Percentiles rank a stretch among this genome's conserved stretches.
Evolutionary conservation across 2,888 invertebrate genomes (phyloP).

Genomic region (Meteorus colon): DNA sequence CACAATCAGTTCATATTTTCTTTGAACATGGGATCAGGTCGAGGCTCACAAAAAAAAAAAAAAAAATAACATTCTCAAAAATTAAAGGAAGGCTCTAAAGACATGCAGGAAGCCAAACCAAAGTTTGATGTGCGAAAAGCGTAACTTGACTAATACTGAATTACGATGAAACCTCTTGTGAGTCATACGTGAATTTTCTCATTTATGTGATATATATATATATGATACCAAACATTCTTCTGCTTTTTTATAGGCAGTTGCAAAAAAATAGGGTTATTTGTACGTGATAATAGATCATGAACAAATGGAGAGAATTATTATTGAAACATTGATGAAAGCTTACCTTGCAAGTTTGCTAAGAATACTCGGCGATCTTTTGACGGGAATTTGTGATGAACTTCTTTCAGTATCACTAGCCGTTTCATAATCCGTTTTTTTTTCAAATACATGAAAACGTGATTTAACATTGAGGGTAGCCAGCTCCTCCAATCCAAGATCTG

Average conservation of each 20-base stretch:
- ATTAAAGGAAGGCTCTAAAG: too few species aligned
- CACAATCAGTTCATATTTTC: too few species aligned
- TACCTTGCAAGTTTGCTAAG: conserved; percentile 87
- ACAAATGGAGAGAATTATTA: background rate
- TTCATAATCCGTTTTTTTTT: conserved; percentile 75
- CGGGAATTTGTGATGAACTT: conserved; percentile 75
- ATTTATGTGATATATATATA: background rate
- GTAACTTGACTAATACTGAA: too few species aligned
- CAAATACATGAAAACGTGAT: conserved; percentile 89
- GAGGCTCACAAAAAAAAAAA: background rate
- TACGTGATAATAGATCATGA: too few species aligned
- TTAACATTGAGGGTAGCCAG: conserved; percentile 87
- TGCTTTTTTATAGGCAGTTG: too few species aligned
- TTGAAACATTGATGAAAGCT: conserved; percentile 62
- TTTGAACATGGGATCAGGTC: too few species aligned
- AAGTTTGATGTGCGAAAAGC: too few species aligned
- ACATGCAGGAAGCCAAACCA: too few species aligned
- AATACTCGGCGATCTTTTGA: conserved; percentile 83
- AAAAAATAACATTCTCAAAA: background rate
- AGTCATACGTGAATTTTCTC: too few species aligned
- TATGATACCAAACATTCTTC: background rate
- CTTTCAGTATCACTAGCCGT: conserved; percentile 72
- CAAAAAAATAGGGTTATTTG: too few species aligned
- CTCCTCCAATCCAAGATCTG: conserved; percentile 88
- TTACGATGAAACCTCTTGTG: too few species aligned